A percentile compares a stretch with the other conserved stretches of the same genome.
phyloP scores from a whole-genome alignment of 1,140 invertebrate species.

The Eupeodes corollae region DNA sequence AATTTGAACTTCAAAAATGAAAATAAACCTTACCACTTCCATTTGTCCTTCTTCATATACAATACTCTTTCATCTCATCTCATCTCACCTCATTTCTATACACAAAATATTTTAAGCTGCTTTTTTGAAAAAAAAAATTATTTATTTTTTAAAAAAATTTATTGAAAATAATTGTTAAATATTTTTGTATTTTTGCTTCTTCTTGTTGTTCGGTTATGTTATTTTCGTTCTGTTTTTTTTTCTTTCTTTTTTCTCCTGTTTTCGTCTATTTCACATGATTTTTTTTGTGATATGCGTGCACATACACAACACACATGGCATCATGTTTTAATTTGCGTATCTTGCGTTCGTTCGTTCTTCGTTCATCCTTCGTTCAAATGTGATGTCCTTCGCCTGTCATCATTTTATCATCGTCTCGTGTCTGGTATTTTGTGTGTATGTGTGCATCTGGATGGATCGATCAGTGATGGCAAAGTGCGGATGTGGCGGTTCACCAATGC shows the following conservation, averaged over 20 bases:
- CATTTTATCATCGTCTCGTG: neutral
- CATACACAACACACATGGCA: neutral
- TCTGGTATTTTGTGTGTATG: neutral
- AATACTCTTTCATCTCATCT: neutral
- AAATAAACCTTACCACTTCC: too few relatives aligned
- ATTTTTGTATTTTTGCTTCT: neutral
- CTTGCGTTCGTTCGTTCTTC: neutral
- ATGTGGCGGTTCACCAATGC: neutral
- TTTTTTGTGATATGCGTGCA: neutral
- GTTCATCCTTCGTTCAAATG: neutral
- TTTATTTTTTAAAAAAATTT: too few relatives aligned
- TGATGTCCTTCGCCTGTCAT: neutral
- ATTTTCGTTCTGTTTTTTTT: neutral
- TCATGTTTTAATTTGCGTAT: neutral
- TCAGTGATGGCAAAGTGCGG: conserved; percentile 2
- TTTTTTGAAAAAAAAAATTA: neutral
- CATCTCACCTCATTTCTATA: neutral
- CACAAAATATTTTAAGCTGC: neutral
- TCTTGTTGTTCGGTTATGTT: neutral
- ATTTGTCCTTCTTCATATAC: neutral
- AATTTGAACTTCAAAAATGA: too few relatives aligned
- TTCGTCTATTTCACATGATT: neutral
- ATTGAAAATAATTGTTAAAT: neutral
- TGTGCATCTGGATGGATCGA: neutral
- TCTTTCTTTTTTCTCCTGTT: neutral